These are phyloP conservation scores for Crotalus viridis DNA, from an alignment of 2,113 vertebrate genomes.

Conservation along the genomic window DNA sequence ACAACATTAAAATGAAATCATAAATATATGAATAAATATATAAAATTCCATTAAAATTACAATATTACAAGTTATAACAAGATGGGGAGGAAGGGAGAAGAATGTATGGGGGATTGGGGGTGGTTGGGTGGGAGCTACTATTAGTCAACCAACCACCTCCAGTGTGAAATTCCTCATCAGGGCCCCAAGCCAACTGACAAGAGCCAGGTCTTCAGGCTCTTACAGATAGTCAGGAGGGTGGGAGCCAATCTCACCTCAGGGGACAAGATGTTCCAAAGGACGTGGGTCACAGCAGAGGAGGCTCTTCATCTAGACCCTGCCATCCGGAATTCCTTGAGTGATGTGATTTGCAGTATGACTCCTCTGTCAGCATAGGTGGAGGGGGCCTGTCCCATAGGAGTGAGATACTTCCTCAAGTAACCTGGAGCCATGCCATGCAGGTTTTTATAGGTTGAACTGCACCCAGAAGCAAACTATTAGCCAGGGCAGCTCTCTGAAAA, in stretches of 20 bases:
- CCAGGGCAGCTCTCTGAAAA: neutral
- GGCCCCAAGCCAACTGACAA: neutral
- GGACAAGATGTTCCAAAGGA: too few relatives aligned
- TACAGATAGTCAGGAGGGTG: neutral
- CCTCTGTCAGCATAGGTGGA: neutral
- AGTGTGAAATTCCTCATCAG: neutral
- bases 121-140: neutral
- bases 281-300: neutral
- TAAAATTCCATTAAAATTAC: neutral
- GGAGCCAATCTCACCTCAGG: too few relatives aligned
- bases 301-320: neutral
- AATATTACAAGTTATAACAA: neutral
- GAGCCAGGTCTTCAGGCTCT: neutral
- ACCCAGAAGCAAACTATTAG: neutral
- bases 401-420: neutral
- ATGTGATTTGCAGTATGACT: neutral
- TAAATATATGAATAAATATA: neutral
- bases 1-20: neutral
- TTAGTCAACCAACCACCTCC: neutral
- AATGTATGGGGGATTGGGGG: neutral
- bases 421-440: neutral
- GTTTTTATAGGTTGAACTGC: neutral
- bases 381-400: neutral
- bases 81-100: neutral
- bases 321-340: neutral